Percentiles rank a stretch among this genome's conserved stretches.
These are phyloP conservation scores for Caenorhabditis auriculariae DNA, from an alignment of 2,888 invertebrate genomes.

Conservation along the genomic window DNA sequence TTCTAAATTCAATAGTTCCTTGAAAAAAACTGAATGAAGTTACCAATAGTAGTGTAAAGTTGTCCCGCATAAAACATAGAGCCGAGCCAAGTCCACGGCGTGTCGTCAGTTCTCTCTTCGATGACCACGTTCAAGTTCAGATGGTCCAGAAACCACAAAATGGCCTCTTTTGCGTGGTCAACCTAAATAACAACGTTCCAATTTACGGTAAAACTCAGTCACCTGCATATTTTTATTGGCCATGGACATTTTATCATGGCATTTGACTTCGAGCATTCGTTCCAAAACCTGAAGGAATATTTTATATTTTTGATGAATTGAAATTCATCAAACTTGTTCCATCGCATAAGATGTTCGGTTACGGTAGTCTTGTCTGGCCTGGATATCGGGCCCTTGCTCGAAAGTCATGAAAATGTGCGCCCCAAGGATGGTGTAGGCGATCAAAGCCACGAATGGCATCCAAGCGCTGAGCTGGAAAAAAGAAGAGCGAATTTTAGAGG, in stretches of 20 bases:
- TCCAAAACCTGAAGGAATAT: constrained; percentile 37
- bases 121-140: constrained; percentile 56
- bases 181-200: constrained; percentile 25
- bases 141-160: constrained; percentile 58
- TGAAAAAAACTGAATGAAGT: constrained; percentile 4
- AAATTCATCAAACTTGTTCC: background rate
- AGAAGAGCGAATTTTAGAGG: too few species aligned
- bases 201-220: background rate
- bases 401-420: constrained; percentile 50
- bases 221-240: constrained; percentile 19
- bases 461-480: constrained; percentile 17
- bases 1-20: background rate
- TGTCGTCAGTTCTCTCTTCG: constrained; percentile 43
- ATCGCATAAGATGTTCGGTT: background rate
- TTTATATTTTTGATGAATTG: background rate
- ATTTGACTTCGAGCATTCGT: constrained; percentile 53
- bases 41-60: constrained; percentile 62
- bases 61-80: constrained; percentile 61
- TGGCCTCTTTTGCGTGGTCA: constrained; percentile 52
- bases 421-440: constrained; percentile 53
- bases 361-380: constrained; percentile 11
- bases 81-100: constrained; percentile 58
- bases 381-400: constrained; percentile 29
- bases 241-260: constrained; percentile 33
- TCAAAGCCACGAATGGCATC: constrained; percentile 39